Base-by-base conservation (phyloP, 2,888 invertebrate species). In the Apotomis turbidana region DNA sequence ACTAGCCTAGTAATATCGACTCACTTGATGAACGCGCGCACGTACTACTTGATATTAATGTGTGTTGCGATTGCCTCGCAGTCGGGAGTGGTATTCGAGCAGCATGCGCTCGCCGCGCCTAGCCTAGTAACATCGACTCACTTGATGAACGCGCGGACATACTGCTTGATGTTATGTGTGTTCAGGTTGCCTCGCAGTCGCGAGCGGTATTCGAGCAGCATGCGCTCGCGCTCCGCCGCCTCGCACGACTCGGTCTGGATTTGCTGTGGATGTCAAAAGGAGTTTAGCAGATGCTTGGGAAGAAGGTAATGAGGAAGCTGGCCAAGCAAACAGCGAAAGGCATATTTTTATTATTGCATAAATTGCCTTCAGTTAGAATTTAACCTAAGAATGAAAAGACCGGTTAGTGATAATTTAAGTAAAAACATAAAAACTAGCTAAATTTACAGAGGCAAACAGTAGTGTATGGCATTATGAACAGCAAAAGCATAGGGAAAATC, bases 91-190 rank as follows among this genome's bases (percentile, higher is more conserved):
- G 90, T 96, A 97, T 83, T 96, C 96, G 68, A 94, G 89, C 78
- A 97, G 95, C 81, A 96, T 96, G 78, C 95, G 95, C 79, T 97
- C 97, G 78, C 96, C n/a, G n/a, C n/a, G n/a, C n/a, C n/a, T n/a
- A n/a, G n/a, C n/a, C n/a, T n/a, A n/a, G n/a, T n/a, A n/a, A n/a
- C n/a, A n/a, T n/a, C n/a, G n/a, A n/a, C n/a, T n/a, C 86, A 97
- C 97, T 95, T 96, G 88, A 97, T 95, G 89, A 97, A 97, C 60
- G 97, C 95, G 84, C 96, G 95, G 66, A 97, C 97, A 86, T 97
- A 97, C 79, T 95, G 95, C 88, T 97, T 96, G 84, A 97, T 95
- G 89, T 97, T 97, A 86, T 96, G 96, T 64, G 96, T 95, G 89
- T 97, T 97, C 79, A 97, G 95, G 77, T 96, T 95, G 2, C 95